Percentiles rank a stretch among this genome's conserved stretches.
These are phyloP conservation scores for Sycophaga agraensis DNA, from an alignment of 1,140 invertebrate species.

Conservation along the genomic window DNA sequence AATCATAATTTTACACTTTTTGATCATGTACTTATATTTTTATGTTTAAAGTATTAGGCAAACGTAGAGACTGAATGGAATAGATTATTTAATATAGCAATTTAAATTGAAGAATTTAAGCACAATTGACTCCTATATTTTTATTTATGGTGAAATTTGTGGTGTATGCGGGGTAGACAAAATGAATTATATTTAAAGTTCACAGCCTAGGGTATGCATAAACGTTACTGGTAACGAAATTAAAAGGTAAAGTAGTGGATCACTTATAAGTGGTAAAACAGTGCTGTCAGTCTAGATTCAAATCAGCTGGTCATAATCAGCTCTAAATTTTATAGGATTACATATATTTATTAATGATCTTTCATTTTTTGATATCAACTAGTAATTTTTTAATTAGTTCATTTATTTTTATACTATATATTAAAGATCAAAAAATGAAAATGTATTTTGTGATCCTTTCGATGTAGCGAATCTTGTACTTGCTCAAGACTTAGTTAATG, in stretches of 20 bases:
- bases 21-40: no score
- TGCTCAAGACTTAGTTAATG: neutral
- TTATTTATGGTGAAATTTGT: neutral
- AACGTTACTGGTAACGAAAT: slow-evolving; percentile 20
- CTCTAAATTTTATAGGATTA: slow-evolving; percentile 31
- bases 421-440: slow-evolving; percentile 29
- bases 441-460: slow-evolving; percentile 44
- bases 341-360: neutral
- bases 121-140: no score
- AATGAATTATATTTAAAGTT: neutral
- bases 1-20: no score
- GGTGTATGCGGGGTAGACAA: neutral
- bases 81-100: no score
- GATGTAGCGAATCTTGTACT: slow-evolving; percentile 11
- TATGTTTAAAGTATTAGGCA: no score
- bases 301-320: slow-evolving; percentile 52
- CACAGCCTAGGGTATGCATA: slow-evolving; percentile 2
- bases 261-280: neutral
- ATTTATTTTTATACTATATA: neutral
- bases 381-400: neutral
- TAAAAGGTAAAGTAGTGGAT: neutral
- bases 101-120: no score
- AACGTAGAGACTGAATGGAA: no score
- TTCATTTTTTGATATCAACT: slow-evolving; percentile 19
- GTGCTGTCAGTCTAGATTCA: slow-evolving; percentile 28